phyloP scores from a whole-genome alignment of 2,888 invertebrate species.

The Andrena bicolor region DNA sequence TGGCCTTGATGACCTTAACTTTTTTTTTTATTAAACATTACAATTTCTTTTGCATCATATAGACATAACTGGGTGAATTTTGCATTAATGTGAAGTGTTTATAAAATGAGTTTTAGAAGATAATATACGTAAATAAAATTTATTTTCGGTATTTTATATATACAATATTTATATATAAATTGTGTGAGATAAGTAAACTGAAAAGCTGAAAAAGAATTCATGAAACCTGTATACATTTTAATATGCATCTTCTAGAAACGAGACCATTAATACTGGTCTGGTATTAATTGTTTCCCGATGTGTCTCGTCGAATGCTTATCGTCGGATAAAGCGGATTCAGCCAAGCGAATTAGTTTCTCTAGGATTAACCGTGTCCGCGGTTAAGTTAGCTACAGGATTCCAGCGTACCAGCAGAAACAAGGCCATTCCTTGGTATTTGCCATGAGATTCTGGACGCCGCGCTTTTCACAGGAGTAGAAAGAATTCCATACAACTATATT shows the following conservation, averaged over 20 bases:
- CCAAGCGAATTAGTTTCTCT: slow-evolving; percentile 80
- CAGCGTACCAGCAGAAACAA: slow-evolving; percentile 22
- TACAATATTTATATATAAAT: no score
- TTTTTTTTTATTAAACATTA: no score
- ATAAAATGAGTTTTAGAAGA: no score
- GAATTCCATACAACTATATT: not conserved
- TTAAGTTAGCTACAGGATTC: slow-evolving; percentile 65
- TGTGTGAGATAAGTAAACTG: no score
- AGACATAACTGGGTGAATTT: no score
- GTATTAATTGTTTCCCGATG: slow-evolving; percentile 63
- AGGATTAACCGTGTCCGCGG: slow-evolving; percentile 78
- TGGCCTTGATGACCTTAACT: no score
- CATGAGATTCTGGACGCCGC: slow-evolving; percentile 37
- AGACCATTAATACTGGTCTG: not conserved
- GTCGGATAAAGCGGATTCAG: slow-evolving; percentile 75
- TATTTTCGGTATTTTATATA: no score
- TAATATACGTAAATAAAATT: no score
- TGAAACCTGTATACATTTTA: no score
- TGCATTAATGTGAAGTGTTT: no score
- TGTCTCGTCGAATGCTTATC: slow-evolving; percentile 61
- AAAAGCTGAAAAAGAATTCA: no score
- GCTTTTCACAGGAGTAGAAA: not conserved
- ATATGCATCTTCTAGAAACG: not conserved
- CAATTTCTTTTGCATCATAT: no score
- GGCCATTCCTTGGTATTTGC: slow-evolving; percentile 15